Percentiles rank a stretch among this genome's conserved stretches.
Evolutionary conservation across 2,888 invertebrate genomes (phyloP).

Genomic region (Trissolcus brochymenae): DNA sequence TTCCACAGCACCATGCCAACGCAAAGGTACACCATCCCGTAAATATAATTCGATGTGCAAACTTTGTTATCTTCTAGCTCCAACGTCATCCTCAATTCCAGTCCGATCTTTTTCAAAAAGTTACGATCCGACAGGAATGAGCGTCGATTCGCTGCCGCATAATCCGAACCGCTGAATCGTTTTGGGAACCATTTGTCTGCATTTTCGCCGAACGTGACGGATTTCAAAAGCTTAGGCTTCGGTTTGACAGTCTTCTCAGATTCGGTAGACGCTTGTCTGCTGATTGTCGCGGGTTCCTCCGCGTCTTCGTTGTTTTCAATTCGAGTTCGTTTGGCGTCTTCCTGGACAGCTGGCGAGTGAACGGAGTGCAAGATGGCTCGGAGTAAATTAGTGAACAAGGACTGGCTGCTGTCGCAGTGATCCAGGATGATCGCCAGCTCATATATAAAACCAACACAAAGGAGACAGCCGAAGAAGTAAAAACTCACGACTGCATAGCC

Average conservation of each 20-base stretch:
- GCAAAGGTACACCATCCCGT: constrained; percentile 88
- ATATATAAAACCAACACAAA: constrained; percentile 81
- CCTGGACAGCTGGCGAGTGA: constrained; percentile 14
- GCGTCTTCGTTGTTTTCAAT: not conserved
- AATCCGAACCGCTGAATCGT: constrained; percentile 40
- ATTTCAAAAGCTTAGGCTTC: constrained; percentile 62
- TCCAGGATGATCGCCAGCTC: constrained; percentile 79
- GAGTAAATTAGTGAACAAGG: constrained; percentile 69
- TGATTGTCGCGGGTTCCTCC: constrained; percentile 24
- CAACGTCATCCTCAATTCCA: constrained; percentile 68
- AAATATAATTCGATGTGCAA: constrained; percentile 80
- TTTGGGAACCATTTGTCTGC: constrained; percentile 57
- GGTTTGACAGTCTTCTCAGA: constrained; percentile 28
- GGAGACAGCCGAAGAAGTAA: constrained; percentile 81
- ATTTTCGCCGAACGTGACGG: constrained; percentile 68
- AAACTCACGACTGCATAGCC: constrained; percentile 87
- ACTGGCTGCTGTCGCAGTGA: constrained; percentile 77
- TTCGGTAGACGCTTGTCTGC: constrained; percentile 12
- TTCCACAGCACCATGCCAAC: constrained; percentile 90
- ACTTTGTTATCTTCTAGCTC: constrained; percentile 68
- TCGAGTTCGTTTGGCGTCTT: constrained; percentile 12
- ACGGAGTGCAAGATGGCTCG: constrained; percentile 67
- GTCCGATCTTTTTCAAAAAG: constrained; percentile 67
- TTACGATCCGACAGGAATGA: constrained; percentile 65
- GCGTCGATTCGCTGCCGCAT: constrained; percentile 5